Evolutionary conservation across 1,140 invertebrate genomes (phyloP).

Genomic region (Mamestra configurata): DNA sequence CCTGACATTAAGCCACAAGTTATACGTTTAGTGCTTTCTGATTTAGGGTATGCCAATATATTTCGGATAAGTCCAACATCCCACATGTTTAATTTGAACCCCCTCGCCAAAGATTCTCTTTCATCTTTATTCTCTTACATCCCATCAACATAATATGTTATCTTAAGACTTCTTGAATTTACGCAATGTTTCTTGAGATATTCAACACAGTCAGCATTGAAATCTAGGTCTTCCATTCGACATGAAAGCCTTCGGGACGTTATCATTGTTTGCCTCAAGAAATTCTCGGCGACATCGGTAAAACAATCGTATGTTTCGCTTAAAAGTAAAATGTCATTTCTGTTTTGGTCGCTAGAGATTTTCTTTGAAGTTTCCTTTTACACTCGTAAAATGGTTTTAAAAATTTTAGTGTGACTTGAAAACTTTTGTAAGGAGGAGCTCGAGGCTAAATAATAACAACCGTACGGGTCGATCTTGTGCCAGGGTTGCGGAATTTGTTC

Average conservation of each 20-base stretch:
- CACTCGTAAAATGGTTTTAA: background rate
- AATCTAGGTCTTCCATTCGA: conserved; percentile 16
- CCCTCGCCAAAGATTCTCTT: too few relatives aligned
- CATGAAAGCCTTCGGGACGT: conserved; percentile 21
- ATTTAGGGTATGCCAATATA: too few relatives aligned
- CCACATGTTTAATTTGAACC: too few relatives aligned
- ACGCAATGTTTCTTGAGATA: background rate
- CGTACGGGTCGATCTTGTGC: too few relatives aligned
- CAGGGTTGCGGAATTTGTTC: too few relatives aligned
- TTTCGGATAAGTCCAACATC: too few relatives aligned
- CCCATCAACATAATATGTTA: background rate
- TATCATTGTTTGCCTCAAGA: background rate
- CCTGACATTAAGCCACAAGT: too few relatives aligned
- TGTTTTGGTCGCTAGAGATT: conserved; percentile 6
- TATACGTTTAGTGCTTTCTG: too few relatives aligned
- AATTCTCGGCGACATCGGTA: background rate
- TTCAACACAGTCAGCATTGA: background rate
- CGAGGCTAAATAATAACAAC: too few relatives aligned
- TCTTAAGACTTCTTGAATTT: background rate
- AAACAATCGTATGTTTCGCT: conserved; percentile 12
- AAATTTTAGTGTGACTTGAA: background rate
- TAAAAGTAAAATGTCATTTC: conserved; percentile 20
- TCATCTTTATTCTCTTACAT: too few relatives aligned
- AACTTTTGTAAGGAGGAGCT: too few relatives aligned
- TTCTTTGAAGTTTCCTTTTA: background rate